These are phyloP conservation scores for Cydia fagiglandana DNA, from an alignment of 1,140 invertebrate genomes.

Conservation along the genomic window DNA sequence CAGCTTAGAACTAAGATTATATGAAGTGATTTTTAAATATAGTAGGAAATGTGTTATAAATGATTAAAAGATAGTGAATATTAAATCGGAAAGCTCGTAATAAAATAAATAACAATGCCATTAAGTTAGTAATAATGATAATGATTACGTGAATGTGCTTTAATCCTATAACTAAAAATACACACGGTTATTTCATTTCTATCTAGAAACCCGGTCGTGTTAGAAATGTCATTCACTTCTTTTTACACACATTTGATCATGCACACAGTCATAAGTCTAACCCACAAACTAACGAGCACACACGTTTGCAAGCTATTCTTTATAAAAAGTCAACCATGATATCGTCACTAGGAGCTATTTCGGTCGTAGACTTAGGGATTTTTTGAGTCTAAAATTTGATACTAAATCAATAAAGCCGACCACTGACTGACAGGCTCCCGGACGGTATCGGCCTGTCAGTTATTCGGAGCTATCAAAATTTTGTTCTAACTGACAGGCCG, in stretches of 20 bases:
- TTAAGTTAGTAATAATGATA: neutral
- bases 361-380: no score
- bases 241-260: slow-evolving; percentile 49
- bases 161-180: neutral
- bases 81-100: neutral
- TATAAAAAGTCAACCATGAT: neutral
- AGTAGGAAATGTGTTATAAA: neutral
- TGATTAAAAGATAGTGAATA: neutral
- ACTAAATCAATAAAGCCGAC: no score
- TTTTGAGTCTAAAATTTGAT: no score
- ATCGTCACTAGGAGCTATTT: no score
- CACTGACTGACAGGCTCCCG: no score
- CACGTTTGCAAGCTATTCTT: neutral
- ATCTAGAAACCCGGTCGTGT: slow-evolving; percentile 23
- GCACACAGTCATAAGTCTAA: slow-evolving; percentile 37
- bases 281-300: slow-evolving; percentile 25
- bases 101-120: neutral
- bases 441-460: no score
- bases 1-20: no score
- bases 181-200: slow-evolving; percentile 14
- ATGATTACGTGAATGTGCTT: slow-evolving; percentile 21
- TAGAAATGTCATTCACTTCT: slow-evolving; percentile 54
- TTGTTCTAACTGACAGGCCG: no score
- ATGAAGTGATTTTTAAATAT: neutral
- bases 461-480: no score